Evolutionary conservation across 2,888 invertebrate species (phyloP).

Genomic region (Diabrotica balteata): DNA sequence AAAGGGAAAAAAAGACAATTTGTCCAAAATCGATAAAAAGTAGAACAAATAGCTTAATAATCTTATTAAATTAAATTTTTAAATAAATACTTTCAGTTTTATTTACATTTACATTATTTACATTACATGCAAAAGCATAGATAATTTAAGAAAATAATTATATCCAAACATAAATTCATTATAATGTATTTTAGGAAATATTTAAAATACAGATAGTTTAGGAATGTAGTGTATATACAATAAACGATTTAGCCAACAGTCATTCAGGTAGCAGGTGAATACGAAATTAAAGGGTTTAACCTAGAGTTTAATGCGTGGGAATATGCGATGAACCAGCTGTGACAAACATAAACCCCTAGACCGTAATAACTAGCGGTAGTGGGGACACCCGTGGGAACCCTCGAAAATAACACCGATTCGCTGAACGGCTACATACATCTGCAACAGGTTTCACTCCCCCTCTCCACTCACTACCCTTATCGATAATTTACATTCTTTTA

Average conservation of each 20-base stretch:
- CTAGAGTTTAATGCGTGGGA: slow-evolving; percentile 47
- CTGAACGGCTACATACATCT: slow-evolving; percentile 33
- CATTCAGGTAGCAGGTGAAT: slow-evolving; percentile 48
- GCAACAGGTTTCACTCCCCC: slow-evolving; percentile 42
- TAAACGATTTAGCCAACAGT: slow-evolving; percentile 23
- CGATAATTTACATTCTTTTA: slow-evolving; percentile 22
- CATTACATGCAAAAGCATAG: no score
- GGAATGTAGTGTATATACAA: no score
- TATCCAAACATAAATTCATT: no score
- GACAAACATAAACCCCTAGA: slow-evolving; percentile 37
- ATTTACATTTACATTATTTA: no score
- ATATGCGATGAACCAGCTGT: slow-evolving; percentile 47
- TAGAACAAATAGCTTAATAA: no score
- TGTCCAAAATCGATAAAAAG: no score
- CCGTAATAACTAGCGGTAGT: slow-evolving; percentile 34
- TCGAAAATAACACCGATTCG: slow-evolving; percentile 34
- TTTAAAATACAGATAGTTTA: no score
- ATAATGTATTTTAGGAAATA: no score
- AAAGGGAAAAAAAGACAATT: no score
- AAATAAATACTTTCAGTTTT: no score
- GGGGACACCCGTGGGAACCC: slow-evolving; percentile 47
- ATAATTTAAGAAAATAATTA: no score
- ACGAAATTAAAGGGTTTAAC: slow-evolving; percentile 46
- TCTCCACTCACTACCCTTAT: slow-evolving; percentile 9
- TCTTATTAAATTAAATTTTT: no score